phyloP scores from a whole-genome alignment of 2,113 vertebrate genomes.

The Gavia stellata region DNA sequence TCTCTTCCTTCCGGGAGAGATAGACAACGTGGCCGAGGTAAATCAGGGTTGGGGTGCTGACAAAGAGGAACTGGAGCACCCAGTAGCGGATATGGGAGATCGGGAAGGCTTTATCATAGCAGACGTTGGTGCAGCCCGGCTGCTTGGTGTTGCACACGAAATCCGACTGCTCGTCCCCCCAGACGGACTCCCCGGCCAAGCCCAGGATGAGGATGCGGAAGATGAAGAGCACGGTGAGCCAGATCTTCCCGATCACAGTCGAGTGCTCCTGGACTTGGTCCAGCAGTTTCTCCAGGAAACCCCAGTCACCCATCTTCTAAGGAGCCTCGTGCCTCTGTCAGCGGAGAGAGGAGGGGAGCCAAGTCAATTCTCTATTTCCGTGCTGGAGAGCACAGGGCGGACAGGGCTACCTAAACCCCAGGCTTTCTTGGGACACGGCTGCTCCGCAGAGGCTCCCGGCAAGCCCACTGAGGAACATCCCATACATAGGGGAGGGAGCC shows the following conservation, averaged over 20 bases:
- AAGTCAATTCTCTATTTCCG: neutral
- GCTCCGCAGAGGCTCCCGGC: neutral
- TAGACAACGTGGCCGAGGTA: conserved; percentile 91
- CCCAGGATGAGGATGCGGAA: conserved; percentile 93
- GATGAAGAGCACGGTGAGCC: conserved; percentile 95
- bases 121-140: conserved; percentile 88
- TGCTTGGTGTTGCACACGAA: conserved; percentile 92
- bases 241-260: conserved; percentile 86
- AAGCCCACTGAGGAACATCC: neutral
- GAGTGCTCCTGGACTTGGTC: conserved; percentile 95
- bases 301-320: conserved; percentile 89
- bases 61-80: conserved; percentile 94
- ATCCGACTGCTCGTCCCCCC: conserved; percentile 92
- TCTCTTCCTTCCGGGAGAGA: conserved; percentile 66
- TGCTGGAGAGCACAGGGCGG: neutral
- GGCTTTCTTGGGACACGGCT: neutral
- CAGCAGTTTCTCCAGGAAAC: conserved; percentile 90
- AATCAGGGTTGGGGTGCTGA: conserved; percentile 91
- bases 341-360: neutral
- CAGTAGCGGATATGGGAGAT: conserved; percentile 97
- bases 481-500: neutral
- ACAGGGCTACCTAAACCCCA: neutral
- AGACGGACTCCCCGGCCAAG: conserved; percentile 88
- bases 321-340: neutral
- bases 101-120: conserved; percentile 93